phyloP scores from a whole-genome alignment of 2,888 invertebrate genomes.

The Homarus gammarus region DNA sequence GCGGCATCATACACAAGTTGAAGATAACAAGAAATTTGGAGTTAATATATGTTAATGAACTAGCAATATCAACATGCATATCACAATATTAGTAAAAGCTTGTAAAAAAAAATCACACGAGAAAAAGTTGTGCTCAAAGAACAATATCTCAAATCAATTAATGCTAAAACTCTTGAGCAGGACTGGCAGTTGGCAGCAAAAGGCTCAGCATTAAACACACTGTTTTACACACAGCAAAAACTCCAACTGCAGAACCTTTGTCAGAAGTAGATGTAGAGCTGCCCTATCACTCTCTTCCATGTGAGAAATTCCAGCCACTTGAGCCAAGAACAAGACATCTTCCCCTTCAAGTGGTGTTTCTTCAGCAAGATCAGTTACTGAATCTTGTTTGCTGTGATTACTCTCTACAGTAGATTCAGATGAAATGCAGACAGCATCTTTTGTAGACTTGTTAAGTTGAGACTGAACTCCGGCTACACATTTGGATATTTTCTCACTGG shows the following conservation, averaged over 20 bases:
- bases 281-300: slow-evolving; percentile 28
- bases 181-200: slow-evolving; percentile 50
- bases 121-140: not conserved
- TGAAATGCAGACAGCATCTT: not conserved
- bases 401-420: not conserved
- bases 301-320: slow-evolving; percentile 30
- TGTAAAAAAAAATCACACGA: not conserved
- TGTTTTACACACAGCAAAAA: slow-evolving; percentile 42
- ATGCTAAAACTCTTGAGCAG: slow-evolving; percentile 44
- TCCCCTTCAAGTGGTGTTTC: slow-evolving; percentile 9
- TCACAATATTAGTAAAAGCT: slow-evolving; percentile 26
- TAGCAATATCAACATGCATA: slow-evolving; percentile 8
- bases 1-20: not conserved
- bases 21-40: not conserved
- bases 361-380: not conserved
- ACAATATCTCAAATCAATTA: not conserved
- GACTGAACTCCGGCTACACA: not conserved
- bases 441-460: not conserved
- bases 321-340: slow-evolving; percentile 10
- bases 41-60: slow-evolving; percentile 6
- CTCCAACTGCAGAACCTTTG: slow-evolving; percentile 42
- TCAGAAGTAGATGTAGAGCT: slow-evolving; percentile 43
- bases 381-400: not conserved
- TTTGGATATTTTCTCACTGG: not conserved
- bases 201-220: slow-evolving; percentile 29